Conservation (phyloP, 2,888 invertebrate genomes). For the Coelogynopora nodosa region DNA sequence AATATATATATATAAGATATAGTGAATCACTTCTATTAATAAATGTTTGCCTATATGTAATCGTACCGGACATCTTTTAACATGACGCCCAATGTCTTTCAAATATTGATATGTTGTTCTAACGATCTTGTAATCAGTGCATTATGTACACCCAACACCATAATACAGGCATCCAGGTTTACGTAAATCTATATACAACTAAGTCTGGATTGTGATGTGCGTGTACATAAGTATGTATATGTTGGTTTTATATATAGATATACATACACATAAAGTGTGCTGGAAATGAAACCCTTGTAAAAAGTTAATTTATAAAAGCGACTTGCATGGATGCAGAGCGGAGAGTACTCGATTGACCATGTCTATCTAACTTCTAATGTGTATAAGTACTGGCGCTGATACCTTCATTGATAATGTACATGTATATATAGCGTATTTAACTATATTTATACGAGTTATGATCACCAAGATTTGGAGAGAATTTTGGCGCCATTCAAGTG, state of each 20-base stretch:
- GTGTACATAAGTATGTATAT: not conserved
- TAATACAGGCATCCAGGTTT: not conserved
- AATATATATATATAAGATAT: not conserved
- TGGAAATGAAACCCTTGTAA: not conserved
- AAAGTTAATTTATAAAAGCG: not conserved
- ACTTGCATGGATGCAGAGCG: not conserved
- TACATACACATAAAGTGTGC: not conserved
- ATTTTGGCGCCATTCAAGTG: not conserved
- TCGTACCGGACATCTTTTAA: not conserved
- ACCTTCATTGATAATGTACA: not conserved
- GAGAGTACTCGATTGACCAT: too few species aligned
- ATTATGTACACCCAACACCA: not conserved
- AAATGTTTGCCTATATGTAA: not conserved
- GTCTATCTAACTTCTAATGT: too few species aligned
- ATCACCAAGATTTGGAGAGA: not conserved
- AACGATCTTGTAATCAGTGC: not conserved
- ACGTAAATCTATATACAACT: not conserved
- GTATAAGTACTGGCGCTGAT: too few species aligned
- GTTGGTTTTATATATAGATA: not conserved
- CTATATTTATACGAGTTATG: not conserved
- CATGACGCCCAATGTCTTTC: not conserved
- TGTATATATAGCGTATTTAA: not conserved
- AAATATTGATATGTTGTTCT: not conserved
- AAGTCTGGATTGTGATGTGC: not conserved
- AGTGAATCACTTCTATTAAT: not conserved